Base-by-base conservation (phyloP, 2,113 vertebrate genomes). In the Ramphastos sulfuratus region DNA sequence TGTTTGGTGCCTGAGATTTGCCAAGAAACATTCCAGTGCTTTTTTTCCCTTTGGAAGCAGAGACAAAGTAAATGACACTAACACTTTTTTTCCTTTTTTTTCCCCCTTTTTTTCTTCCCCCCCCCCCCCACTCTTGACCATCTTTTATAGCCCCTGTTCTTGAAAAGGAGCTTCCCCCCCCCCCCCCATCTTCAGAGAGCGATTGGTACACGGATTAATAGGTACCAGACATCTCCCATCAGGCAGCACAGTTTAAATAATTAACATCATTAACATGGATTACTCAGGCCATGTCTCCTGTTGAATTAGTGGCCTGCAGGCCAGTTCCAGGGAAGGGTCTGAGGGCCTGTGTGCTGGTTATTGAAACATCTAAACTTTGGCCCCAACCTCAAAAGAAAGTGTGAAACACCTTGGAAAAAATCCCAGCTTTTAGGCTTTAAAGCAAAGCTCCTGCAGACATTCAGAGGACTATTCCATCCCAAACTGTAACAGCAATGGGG, bases 201-300 rank as follows among this genome's bases (percentile, higher is more conserved):
- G 78, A 74, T 48, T 94, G 81, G 39, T 35, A 55, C 10, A 16
- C 0, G 4, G 79, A 93, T 90, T 46, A 58, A 82, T 80, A 85
- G 73, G 66, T 63, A 58, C 74, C 85, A 91, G 94, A 91, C 78
- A 90, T 77, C 66, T 94, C 83, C 91, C 91, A 93, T 95, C 91
- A 93, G 73, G 87, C 90, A 95, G 94, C 92, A 86, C 20, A 70
- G 80, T 91, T 96, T 96, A 95, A 96, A 94, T 82, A 94, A 92
- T 83, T 64, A 76, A 76, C 66, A 18, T 87, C 79, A 91, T 81
- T 94, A 78, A 91, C 74, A 33, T 84, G 67, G 72, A 83, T 86
- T 94, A 82, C 87, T 83, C 39, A 84, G 87, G 75, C 78, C 80
- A 92, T 55, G 78, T 85, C 85, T 87, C 72, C 60, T 52, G 30